phyloP scores from a whole-genome alignment of 2,888 invertebrate genomes.

The Melieria omissa region DNA sequence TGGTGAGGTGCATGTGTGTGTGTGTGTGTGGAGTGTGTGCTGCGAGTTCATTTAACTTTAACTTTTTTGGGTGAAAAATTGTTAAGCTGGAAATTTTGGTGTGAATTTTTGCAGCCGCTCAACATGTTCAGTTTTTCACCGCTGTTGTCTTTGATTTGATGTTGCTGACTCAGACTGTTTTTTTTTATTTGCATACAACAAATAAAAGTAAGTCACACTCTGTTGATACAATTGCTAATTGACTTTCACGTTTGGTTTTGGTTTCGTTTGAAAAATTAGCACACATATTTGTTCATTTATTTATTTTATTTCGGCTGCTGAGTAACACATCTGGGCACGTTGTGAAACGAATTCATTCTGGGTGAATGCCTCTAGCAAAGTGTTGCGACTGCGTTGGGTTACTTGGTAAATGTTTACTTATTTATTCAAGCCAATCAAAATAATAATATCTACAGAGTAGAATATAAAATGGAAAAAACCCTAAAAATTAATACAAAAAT shows the following conservation, averaged over 20 bases:
- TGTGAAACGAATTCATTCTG: too few species aligned
- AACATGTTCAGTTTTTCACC: not conserved
- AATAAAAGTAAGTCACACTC: not conserved
- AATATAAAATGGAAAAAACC: too few species aligned
- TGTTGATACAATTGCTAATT: conserved; percentile 14
- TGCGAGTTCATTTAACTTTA: conserved; percentile 26
- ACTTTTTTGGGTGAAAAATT: conserved; percentile 3
- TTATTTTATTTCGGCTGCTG: too few species aligned
- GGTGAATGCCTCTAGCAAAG: too few species aligned
- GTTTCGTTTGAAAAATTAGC: conserved; percentile 1
- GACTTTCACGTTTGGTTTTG: conserved; percentile 2
- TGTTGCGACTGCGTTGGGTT: too few species aligned
- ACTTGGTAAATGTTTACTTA: too few species aligned
- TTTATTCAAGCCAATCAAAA: too few species aligned
- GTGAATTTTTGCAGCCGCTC: not conserved
- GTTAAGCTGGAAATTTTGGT: not conserved
- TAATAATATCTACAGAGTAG: too few species aligned
- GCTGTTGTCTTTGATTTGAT: not conserved
- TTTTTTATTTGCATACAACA: not conserved
- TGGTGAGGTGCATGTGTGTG: not conserved
- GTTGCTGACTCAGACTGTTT: not conserved
- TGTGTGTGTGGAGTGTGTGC: not conserved
- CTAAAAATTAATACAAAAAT: too few species aligned
- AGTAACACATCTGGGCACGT: too few species aligned
- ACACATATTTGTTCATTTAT: not conserved